Evolutionary conservation across 2,888 invertebrate genomes (phyloP), one percentile per base, ranked within the genome.

Genomic region (Caenorhabditis panamensis): DNA sequence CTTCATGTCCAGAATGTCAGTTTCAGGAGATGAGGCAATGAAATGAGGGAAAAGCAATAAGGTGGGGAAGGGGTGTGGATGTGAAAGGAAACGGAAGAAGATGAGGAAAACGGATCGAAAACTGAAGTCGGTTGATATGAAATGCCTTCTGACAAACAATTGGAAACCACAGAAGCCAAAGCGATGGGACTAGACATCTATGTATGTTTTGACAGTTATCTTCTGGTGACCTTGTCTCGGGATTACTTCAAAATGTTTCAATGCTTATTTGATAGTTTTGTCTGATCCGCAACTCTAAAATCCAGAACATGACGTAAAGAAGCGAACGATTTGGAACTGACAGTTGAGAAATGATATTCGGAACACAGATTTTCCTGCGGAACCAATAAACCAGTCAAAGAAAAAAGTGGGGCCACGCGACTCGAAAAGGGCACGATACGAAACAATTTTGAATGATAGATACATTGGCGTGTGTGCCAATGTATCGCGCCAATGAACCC

Each of bases 11-110:
- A 36, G 56, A 9, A 49, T 44, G 75, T 75, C 75, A 75, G 41
- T 66, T 75, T 75, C 75, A 75, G 66, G 24, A 67, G 75, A 66
- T 61, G 75, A 75, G 66, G 75, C 41, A 66, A 73, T 71, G n/a
- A 31, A 47, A 31, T 13, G 47, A 11, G n/a, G 22, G 16, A 51
- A 44, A 47, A 11, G n/a, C 47, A 47, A 47, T 47, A 47, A 20
- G 37, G 64, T 16, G 54, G 37, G 26, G 20, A 26, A 44, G 16
- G 22, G 28, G 18, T 28, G 31, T 31, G 24, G 20, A 54, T 41
- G 53, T 53, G 26, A 66, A 41, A 41, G n/a, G n/a, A 4, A 61
- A 61, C 28, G 22, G 8, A 18, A 56, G 11, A 49, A 49, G 22
- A 49, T 49, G 49, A 49, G 41, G 9, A 41, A 13, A 6, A 41